Evolutionary conservation across 2,888 invertebrate genomes (phyloP).

Genomic region (Philopedon plagiatum): DNA sequence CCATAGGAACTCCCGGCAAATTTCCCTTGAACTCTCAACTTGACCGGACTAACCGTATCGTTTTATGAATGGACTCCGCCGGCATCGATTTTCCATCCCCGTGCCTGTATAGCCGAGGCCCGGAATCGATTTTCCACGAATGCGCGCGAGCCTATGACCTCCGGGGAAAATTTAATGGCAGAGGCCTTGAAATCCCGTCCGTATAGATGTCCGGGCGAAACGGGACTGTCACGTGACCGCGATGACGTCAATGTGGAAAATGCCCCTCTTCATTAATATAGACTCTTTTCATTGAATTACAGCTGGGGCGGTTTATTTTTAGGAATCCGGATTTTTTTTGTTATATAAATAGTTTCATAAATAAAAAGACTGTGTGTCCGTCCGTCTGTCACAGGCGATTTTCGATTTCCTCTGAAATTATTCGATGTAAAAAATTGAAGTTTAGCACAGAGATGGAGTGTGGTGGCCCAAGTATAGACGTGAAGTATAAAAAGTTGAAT

Average conservation of each 20-base stretch:
- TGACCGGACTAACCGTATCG: background rate
- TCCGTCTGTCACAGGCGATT: too few relatives aligned
- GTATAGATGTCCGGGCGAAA: slow-evolving; percentile 22
- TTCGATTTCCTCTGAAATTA: too few relatives aligned
- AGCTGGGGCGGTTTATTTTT: background rate
- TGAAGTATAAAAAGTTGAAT: too few relatives aligned
- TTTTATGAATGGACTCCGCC: background rate
- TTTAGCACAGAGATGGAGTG: too few relatives aligned
- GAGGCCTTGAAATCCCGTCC: slow-evolving; percentile 45
- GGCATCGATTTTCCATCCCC: background rate
- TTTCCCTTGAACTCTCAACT: background rate
- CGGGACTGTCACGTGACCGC: slow-evolving; percentile 8
- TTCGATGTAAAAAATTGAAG: too few relatives aligned
- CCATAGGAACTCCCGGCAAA: background rate
- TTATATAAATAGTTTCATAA: too few relatives aligned
- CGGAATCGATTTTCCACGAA: slow-evolving; percentile 30
- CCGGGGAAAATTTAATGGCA: slow-evolving; percentile 37
- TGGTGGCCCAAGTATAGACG: too few relatives aligned
- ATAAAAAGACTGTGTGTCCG: too few relatives aligned
- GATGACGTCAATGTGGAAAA: slow-evolving; percentile 20
- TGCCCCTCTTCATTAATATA: background rate
- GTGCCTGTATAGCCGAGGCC: slow-evolving; percentile 12
- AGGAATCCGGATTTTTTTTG: too few relatives aligned
- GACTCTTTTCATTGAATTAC: background rate
- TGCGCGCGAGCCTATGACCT: slow-evolving; percentile 44